Conservation (phyloP, 2,888 invertebrate genomes). For the Hybos culiciformis region DNA sequence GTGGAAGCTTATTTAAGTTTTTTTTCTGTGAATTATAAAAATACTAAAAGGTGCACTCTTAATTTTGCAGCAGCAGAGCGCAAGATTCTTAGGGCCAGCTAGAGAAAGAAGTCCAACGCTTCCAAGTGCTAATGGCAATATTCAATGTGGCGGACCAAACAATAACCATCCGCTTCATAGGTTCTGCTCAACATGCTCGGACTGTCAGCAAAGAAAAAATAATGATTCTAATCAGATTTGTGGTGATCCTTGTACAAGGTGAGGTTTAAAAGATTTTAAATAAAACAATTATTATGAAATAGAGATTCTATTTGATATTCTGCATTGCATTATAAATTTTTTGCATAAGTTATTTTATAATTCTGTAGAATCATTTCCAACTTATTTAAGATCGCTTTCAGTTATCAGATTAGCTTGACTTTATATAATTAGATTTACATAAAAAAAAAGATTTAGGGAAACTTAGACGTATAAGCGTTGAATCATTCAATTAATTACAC, state of each 20-base stretch:
- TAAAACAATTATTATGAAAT: not conserved
- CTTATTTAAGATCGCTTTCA: too few relatives aligned
- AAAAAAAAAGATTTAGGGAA: too few relatives aligned
- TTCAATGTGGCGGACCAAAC: constrained; percentile 20
- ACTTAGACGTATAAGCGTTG: too few relatives aligned
- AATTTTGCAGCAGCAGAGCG: constrained; percentile 36
- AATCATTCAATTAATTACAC: too few relatives aligned
- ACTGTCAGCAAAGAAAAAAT: constrained; percentile 35
- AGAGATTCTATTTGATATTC: too few relatives aligned
- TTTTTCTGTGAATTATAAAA: not conserved
- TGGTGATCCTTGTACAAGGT: constrained; percentile 35
- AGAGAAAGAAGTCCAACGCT: constrained; percentile 36
- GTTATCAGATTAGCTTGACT: too few relatives aligned
- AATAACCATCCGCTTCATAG: constrained; percentile 34
- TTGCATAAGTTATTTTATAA: too few relatives aligned
- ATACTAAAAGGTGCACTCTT: constrained; percentile 3
- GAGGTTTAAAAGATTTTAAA: not conserved
- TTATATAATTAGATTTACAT: too few relatives aligned
- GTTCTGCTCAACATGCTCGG: constrained; percentile 34
- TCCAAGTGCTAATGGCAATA: constrained; percentile 32
- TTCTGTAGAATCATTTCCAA: too few relatives aligned
- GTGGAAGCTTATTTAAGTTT: not conserved
- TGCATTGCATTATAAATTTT: too few relatives aligned
- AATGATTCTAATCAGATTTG: constrained; percentile 28
- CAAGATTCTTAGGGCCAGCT: constrained; percentile 38